Evolutionary conservation across 2,888 invertebrate species (phyloP), one percentile per base, ranked within the genome.

Genomic region (Tricholauxania praeusta): DNA sequence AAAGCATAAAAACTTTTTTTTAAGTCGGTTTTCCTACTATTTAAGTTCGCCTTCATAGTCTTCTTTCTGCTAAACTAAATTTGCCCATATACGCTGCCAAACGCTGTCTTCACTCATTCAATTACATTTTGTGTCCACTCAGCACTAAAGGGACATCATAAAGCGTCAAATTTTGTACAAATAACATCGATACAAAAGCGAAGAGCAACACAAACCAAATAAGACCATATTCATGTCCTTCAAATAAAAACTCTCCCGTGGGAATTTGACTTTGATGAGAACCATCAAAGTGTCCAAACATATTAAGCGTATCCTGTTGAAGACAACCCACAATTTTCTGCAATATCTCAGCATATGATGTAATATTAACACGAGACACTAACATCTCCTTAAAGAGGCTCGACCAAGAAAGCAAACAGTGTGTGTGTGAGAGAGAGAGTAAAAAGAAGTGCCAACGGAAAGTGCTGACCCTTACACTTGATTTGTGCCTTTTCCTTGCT

Each of bases 111-210:
- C 77, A 75, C 75, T 75, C 78, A 78, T 78, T 78, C 79, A 79
- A 78, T 79, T 79, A 79, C 77, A 75, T 77, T 79, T 79, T 78
- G 77, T 78, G 79, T 78, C 77, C 77, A 77, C 77, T 79, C 79
- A 79, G 79, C 79, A 78, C 78, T 75, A 77, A 76, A 79, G 79
- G 79, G 77, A 79, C 77, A 76, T 79, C 79, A 79, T 79, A 79
- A 79, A 79, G 78, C 78, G 78, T 78, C 77, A 74, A 75, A 74
- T 69, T 71, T 73, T 69, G 71, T 69, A 74, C 74, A 72, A 72
- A 75, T 72, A 75, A 65, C 73, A 48, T 72, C 64, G 49, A 47
- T 55, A 66, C 60, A 60, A 55, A 49, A 72, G 73, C 59, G 71
- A 73, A 70, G 71, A 66, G 64, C 52, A 52, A 67, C 66, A 72